Conservation (phyloP, 2,888 invertebrate genomes). For the Baccha elongata region DNA sequence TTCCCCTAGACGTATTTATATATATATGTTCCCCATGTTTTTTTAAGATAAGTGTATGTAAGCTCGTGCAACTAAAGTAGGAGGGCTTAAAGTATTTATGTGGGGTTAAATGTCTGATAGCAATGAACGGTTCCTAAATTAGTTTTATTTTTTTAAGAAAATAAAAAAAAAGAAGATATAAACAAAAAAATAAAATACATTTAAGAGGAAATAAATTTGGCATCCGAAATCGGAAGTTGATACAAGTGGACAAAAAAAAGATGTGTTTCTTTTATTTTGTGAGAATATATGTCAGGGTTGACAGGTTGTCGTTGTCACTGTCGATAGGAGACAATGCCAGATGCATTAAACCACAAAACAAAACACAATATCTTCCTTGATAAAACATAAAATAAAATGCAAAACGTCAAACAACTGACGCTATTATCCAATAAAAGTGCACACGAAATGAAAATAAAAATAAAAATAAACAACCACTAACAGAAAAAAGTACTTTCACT, state of each 20-base stretch:
- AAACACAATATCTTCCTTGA: conserved; percentile 5
- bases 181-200: no score
- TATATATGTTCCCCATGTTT: no score
- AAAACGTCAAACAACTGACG: conserved; percentile 51
- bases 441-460: background rate
- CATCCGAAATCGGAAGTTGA: conserved; percentile 58
- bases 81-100: conserved; percentile 26
- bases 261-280: conserved; percentile 10
- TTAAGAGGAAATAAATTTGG: conserved; percentile 41
- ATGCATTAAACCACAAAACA: conserved; percentile 16
- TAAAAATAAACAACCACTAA: conserved; percentile 20
- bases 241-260: conserved; percentile 24
- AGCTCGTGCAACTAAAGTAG: conserved; percentile 18
- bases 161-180: background rate
- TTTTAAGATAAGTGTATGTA: conserved; percentile 10
- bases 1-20: background rate
- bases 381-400: conserved; percentile 10
- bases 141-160: conserved; percentile 19
- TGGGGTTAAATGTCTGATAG: background rate
- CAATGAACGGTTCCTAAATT: conserved; percentile 13
- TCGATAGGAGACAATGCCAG: conserved; percentile 26
- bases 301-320: conserved; percentile 21
- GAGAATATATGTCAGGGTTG: conserved; percentile 54
- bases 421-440: conserved; percentile 1
- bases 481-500: conserved; percentile 60